These are phyloP conservation scores for Hedya salicella DNA, from an alignment of 2,888 invertebrate species.

Conservation along the genomic window DNA sequence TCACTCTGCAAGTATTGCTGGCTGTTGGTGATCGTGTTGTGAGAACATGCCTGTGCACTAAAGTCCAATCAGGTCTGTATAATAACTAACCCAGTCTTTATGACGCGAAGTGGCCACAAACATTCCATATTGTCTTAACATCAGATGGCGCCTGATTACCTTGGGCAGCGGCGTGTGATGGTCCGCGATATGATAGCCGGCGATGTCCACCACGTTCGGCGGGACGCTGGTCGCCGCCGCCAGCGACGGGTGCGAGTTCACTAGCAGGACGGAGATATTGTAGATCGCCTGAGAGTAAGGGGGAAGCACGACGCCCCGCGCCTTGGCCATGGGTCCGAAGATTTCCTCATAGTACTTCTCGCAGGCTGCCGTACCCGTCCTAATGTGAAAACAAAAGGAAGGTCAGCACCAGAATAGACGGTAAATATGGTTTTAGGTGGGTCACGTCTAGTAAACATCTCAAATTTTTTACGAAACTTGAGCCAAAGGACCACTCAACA, in stretches of 20 bases:
- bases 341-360: constrained; percentile 50
- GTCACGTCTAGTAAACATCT: no score
- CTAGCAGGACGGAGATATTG: constrained; percentile 51
- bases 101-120: no score
- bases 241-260: constrained; percentile 64
- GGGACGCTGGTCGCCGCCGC: constrained; percentile 56
- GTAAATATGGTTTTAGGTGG: no score
- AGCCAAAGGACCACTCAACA: no score
- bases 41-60: no score
- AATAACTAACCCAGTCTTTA: no score
- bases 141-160: constrained; percentile 50
- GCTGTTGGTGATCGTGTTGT: no score
- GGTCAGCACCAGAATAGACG: not conserved
- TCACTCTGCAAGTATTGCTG: no score
- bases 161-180: constrained; percentile 59
- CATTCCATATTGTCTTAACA: no score
- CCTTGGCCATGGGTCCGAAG: constrained; percentile 36
- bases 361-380: constrained; percentile 47
- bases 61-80: no score
- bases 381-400: constrained; percentile 44
- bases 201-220: constrained; percentile 65
- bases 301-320: constrained; percentile 40
- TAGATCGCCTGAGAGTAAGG: constrained; percentile 34
- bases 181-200: constrained; percentile 66
- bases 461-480: no score